Base-by-base conservation (phyloP, 2,888 invertebrate species). In the Heteromyza rotundicornis region DNA sequence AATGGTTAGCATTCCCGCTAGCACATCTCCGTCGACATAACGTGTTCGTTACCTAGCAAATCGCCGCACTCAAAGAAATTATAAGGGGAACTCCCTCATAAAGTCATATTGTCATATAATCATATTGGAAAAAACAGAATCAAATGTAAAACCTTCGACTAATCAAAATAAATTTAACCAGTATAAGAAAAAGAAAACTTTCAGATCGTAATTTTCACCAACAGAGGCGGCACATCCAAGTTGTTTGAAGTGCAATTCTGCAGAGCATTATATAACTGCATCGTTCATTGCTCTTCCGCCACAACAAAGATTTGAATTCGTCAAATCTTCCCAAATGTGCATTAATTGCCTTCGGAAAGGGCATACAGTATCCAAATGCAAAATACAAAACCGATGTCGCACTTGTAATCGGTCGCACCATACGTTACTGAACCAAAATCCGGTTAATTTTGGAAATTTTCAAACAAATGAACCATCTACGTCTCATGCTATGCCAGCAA, bases 311-410 rank as follows among this genome's bases (percentile, higher is more conserved):
- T 63, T 60, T 23, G 12, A 60, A 27, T 54, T 36, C 10, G 57
- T 17, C 5, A 60, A 63, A 40, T 12, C 17, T 8, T 24, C 52
- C 2, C 22, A 36, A 19, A 19, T 63, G 8, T 63, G 63, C 51
- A 27, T 59, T 2, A 59, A 59, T 19, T 59, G 59, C 51, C 22
- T 59, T 1, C 19, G 16, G 5, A 59, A 52, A 52, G 59, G 36
- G 7, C 59, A 59, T 35, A 51, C 53, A 32, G 32, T 59, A 10
- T 51, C 7, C 23, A 2, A 49, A 12, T 32, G 55, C 20, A 55
- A 55, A 17, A 2, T 7, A 7, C n/a, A n/a, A n/a, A 14, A 17
- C 12, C n/a, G 20, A 16, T 55, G 55, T 35, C 32, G 55, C 14
- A 35, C 35, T n/a, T 55, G 55, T 19, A n/a, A 32, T 12, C 16